Evolutionary conservation across 2,888 invertebrate species (phyloP).

Genomic region (Megamerina dolium): DNA sequence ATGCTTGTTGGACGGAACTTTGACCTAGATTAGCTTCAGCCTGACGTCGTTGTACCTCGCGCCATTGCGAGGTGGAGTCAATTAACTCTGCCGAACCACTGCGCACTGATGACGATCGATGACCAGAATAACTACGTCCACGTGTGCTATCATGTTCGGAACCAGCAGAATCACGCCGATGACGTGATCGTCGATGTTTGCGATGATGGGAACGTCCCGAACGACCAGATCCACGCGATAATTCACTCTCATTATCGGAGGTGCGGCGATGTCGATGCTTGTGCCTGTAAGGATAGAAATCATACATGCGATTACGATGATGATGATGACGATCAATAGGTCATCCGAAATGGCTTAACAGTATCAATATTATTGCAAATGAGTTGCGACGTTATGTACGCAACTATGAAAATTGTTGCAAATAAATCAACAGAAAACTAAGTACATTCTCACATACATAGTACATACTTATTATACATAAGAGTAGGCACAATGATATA

Average conservation of each 20-base stretch:
- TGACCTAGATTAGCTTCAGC: constrained; percentile 53
- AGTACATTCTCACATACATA: too few relatives aligned
- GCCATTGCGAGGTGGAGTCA: constrained; percentile 85
- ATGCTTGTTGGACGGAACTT: constrained; percentile 63
- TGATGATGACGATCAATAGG: neutral
- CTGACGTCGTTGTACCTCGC: constrained; percentile 74
- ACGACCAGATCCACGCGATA: constrained; percentile 77
- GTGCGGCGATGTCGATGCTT: constrained; percentile 74
- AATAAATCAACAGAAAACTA: too few relatives aligned
- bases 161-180: constrained; percentile 61
- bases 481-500: too few relatives aligned
- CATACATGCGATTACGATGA: neutral
- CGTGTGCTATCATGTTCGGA: constrained; percentile 65
- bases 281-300: constrained; percentile 50
- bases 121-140: constrained; percentile 48
- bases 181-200: constrained; percentile 62
- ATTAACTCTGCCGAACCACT: constrained; percentile 61
- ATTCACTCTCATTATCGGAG: constrained; percentile 86
- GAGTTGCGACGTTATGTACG: neutral
- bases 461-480: too few relatives aligned
- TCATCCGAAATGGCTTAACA: neutral
- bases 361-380: neutral
- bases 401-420: too few relatives aligned
- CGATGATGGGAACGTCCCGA: constrained; percentile 73
- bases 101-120: constrained; percentile 47